A percentile compares a stretch with the other conserved stretches of the same genome.
Conservation (phyloP, 2,888 invertebrate species). For the Agonopterix subpropinquella region DNA sequence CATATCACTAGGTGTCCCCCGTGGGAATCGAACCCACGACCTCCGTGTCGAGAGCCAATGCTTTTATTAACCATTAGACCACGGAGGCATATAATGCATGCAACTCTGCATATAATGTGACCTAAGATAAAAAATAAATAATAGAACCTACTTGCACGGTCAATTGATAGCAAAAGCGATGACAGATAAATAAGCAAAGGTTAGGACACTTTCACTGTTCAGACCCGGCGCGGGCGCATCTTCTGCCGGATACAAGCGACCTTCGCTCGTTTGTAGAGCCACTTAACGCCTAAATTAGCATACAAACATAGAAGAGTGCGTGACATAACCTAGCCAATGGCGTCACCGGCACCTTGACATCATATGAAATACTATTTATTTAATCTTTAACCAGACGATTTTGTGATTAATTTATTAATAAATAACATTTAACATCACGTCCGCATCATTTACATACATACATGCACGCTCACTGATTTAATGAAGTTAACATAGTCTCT, state of each 20-base stretch:
- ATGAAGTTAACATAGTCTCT: too few species aligned
- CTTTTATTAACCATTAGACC: too few species aligned
- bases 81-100: too few species aligned
- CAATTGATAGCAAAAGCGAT: constrained; percentile 29
- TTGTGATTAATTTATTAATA: neutral
- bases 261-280: constrained; percentile 50
- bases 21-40: too few species aligned
- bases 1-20: too few species aligned
- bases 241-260: constrained; percentile 50
- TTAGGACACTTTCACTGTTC: constrained; percentile 38
- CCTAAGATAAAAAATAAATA: neutral
- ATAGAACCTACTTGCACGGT: neutral
- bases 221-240: constrained; percentile 2
- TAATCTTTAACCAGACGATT: neutral
- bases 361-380: constrained; percentile 18
- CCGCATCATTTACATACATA: too few species aligned
- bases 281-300: constrained; percentile 57
- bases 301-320: constrained; percentile 38
- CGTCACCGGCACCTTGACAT: constrained; percentile 66
- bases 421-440: neutral
- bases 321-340: constrained; percentile 58
- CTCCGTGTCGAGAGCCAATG: too few species aligned
- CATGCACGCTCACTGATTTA: neutral
- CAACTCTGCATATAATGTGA: neutral
- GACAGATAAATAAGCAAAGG: constrained; percentile 22